Evolutionary conservation across 2,888 invertebrate species (phyloP).

Genomic region (Pasiphila rectangulata): DNA sequence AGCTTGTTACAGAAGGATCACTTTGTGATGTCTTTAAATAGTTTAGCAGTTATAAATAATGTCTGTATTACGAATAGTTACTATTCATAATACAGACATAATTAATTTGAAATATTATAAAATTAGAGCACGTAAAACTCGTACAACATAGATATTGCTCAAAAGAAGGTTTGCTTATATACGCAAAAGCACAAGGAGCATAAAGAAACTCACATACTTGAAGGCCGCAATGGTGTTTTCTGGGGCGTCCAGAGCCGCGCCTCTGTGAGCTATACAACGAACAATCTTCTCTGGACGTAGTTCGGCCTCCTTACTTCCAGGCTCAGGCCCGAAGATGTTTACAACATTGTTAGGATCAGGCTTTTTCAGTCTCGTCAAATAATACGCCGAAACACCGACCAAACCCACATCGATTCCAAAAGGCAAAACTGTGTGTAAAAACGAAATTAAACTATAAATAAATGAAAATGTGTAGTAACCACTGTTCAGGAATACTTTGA

Average conservation of each 20-base stretch:
- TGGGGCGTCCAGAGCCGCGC: slow-evolving; percentile 88
- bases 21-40: too few species aligned
- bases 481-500: slow-evolving; percentile 48
- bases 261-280: slow-evolving; percentile 87
- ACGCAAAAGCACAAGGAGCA: too few species aligned
- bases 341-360: slow-evolving; percentile 61
- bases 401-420: slow-evolving; percentile 64
- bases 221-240: slow-evolving; percentile 90
- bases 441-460: slow-evolving; percentile 48
- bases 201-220: slow-evolving; percentile 84
- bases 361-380: slow-evolving; percentile 56
- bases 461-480: slow-evolving; percentile 49
- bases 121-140: too few species aligned
- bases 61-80: too few species aligned
- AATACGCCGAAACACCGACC: slow-evolving; percentile 59
- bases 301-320: slow-evolving; percentile 64
- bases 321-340: slow-evolving; percentile 80
- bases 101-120: too few species aligned
- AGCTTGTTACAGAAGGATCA: too few species aligned
- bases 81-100: too few species aligned
- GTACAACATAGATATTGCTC: too few species aligned
- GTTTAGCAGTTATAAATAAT: too few species aligned
- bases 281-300: slow-evolving; percentile 70
- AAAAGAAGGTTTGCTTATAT: slow-evolving; percentile 27
- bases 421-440: slow-evolving; percentile 66